Evolutionary conservation across 2,888 invertebrate species (phyloP).

Genomic region (Pollenia labialis): DNA sequence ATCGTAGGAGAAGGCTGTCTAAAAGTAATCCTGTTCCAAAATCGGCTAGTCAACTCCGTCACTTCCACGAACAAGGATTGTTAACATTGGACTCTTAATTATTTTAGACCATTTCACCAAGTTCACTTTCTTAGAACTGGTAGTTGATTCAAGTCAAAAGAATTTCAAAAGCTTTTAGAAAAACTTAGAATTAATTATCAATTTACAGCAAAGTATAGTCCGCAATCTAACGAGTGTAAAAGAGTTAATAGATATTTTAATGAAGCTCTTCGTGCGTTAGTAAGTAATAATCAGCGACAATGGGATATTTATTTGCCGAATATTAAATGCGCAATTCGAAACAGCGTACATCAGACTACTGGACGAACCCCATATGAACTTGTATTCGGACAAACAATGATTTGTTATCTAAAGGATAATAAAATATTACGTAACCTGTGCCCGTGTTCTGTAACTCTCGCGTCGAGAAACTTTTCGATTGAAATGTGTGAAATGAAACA

Average conservation of each 20-base stretch:
- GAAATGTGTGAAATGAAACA: too few relatives aligned
- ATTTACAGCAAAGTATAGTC: too few relatives aligned
- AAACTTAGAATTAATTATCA: neutral
- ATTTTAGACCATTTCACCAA: conserved; percentile 5
- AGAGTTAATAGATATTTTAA: neutral
- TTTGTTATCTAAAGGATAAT: too few relatives aligned
- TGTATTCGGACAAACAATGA: too few relatives aligned
- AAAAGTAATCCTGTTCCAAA: conserved; percentile 1
- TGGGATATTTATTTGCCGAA: neutral
- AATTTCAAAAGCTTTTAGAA: neutral
- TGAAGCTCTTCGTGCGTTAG: neutral
- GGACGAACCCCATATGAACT: too few relatives aligned
- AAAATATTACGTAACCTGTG: too few relatives aligned
- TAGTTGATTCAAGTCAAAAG: neutral
- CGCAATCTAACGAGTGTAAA: neutral
- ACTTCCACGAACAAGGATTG: neutral
- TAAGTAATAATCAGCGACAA: neutral
- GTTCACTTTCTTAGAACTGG: neutral
- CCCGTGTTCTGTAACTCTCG: too few relatives aligned
- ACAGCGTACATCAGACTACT: neutral
- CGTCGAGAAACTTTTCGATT: too few relatives aligned
- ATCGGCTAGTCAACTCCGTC: neutral
- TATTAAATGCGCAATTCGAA: neutral
- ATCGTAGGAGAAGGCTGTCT: neutral
- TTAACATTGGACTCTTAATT: neutral